Conservation (phyloP, 2,113 vertebrate species). For the Oncorhynchus keta region DNA sequence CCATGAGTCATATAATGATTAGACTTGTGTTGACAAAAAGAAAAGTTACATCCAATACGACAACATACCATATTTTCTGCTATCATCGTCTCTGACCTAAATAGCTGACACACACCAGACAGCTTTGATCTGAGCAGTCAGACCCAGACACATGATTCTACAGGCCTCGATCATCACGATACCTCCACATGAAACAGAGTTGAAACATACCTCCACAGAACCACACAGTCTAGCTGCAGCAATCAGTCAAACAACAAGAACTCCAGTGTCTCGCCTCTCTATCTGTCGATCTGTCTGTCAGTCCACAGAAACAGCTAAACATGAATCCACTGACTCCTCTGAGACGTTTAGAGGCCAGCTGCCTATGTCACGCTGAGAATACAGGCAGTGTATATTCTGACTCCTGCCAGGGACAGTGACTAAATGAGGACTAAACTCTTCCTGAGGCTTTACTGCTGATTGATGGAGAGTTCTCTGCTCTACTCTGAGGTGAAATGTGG, state of each 20-base stretch:
- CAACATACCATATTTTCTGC: slow-evolving; percentile 18
- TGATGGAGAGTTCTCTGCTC: slow-evolving; percentile 4
- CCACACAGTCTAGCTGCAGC: slow-evolving; percentile 13
- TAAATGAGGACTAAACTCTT: slow-evolving; percentile 2
- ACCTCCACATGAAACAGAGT: slow-evolving; percentile 6
- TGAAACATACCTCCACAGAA: neutral
- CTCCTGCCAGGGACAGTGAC: slow-evolving; percentile 10
- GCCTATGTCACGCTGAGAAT: neutral
- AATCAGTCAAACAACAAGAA: slow-evolving; percentile 11
- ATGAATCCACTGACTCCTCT: neutral
- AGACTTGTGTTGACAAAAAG: neutral
- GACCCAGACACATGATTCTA: slow-evolving; percentile 50
- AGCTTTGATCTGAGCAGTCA: slow-evolving; percentile 47
- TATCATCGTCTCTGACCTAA: slow-evolving; percentile 27
- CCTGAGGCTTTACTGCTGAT: neutral
- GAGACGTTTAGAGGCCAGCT: neutral
- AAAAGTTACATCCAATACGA: neutral
- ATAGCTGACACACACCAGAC: slow-evolving; percentile 52
- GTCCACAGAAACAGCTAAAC: neutral
- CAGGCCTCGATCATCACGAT: slow-evolving; percentile 45
- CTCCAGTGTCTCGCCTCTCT: slow-evolving; percentile 2
- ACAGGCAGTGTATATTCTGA: slow-evolving; percentile 14
- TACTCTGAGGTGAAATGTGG: slow-evolving; percentile 5
- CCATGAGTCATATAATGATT: neutral
- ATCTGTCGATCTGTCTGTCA: too few relatives aligned